Conservation (phyloP, 2,888 invertebrate genomes). For the Dasypogon diadema region DNA sequence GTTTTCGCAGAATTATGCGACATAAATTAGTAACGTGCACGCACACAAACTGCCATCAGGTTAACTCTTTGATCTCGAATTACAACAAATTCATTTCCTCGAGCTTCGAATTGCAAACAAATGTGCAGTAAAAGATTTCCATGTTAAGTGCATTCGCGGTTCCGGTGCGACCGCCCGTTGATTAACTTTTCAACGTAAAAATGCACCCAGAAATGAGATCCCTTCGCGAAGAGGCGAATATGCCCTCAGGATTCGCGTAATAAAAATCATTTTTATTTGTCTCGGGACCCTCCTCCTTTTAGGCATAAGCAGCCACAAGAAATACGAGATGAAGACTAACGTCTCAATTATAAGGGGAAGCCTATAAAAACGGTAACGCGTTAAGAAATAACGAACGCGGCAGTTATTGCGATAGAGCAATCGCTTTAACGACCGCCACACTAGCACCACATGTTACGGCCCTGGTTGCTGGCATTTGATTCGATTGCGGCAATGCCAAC, state of each 20-base stretch:
- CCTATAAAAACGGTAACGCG: conserved; percentile 39
- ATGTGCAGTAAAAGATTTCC: neutral
- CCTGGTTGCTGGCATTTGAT: neutral
- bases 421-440: conserved; percentile 47
- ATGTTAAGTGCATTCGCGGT: neutral
- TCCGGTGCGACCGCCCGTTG: neutral
- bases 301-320: conserved; percentile 1
- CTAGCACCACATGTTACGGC: conserved; percentile 28
- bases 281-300: conserved; percentile 19
- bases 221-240: neutral
- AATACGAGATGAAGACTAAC: conserved; percentile 34
- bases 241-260: conserved; percentile 5
- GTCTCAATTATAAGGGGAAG: conserved; percentile 49
- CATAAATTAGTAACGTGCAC: neutral
- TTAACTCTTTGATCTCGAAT: neutral
- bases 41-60: neutral
- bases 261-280: conserved; percentile 37
- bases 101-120: neutral
- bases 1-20: neutral
- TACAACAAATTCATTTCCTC: neutral
- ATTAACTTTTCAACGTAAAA: neutral
- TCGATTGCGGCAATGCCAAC: neutral
- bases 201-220: neutral
- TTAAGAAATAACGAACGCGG: conserved; percentile 24
- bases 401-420: conserved; percentile 42